These are phyloP conservation scores for Rhodinocichla rosea DNA, from an alignment of 2,113 vertebrate species.

Conservation along the genomic window DNA sequence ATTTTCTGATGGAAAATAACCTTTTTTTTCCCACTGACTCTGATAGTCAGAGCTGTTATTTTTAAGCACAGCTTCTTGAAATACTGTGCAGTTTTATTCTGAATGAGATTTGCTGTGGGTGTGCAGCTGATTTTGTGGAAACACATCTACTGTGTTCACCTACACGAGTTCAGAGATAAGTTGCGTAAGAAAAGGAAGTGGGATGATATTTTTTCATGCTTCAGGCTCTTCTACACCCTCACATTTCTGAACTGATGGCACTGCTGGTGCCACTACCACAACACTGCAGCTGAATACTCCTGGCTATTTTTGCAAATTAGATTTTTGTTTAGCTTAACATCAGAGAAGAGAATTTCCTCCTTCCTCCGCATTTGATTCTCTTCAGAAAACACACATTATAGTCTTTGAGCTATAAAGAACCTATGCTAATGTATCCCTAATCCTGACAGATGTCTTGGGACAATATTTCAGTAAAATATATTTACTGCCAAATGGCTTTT, in stretches of 20 bases:
- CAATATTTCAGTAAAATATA: conserved; percentile 10
- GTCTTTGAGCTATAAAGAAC: neutral
- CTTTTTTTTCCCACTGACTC: neutral
- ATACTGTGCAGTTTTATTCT: neutral
- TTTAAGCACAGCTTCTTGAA: neutral
- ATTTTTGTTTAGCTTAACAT: neutral
- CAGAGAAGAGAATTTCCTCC: neutral
- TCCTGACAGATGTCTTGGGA: neutral
- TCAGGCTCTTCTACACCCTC: neutral
- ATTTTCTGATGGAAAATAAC: neutral
- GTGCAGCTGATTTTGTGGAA: neutral
- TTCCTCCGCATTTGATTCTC: neutral
- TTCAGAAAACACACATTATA: neutral
- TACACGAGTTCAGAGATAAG: neutral
- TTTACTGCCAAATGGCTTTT: conserved; percentile 7
- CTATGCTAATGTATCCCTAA: neutral
- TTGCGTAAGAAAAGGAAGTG: neutral
- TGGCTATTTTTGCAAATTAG: neutral
- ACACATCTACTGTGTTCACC: neutral
- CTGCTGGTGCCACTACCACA: neutral
- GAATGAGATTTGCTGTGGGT: neutral
- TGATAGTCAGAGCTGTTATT: neutral
- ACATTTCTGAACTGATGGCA: neutral
- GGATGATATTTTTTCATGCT: neutral
- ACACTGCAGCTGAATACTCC: neutral